Evolutionary conservation across 2,113 vertebrate species (phyloP).

Genomic region (Fulica atra): DNA sequence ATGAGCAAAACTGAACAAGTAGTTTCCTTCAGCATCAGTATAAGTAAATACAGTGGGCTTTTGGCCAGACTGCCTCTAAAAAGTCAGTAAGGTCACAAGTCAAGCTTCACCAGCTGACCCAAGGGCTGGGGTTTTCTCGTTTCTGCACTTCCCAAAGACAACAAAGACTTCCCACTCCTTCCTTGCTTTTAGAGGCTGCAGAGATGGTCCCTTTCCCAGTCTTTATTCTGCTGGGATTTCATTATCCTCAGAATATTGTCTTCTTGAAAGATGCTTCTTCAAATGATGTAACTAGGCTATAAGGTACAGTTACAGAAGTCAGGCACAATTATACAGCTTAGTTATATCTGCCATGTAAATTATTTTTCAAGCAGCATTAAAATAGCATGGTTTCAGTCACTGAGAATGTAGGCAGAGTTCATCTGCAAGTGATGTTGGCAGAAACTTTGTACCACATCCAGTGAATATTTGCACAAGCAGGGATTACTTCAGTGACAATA

Average conservation of each 20-base stretch:
- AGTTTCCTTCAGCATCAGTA: not conserved
- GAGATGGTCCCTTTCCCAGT: not conserved
- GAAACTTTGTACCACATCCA: conserved; percentile 14
- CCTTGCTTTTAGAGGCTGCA: not conserved
- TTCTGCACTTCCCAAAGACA: not conserved
- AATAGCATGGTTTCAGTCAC: not conserved
- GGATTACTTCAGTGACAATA: conserved; percentile 23
- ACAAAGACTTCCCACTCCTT: not conserved
- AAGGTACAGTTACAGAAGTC: not conserved
- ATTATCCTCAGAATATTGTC: not conserved
- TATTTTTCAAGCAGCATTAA: conserved; percentile 29
- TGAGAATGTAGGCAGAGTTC: not conserved
- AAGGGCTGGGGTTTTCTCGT: not conserved
- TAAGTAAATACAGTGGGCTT: not conserved
- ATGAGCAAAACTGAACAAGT: not conserved
- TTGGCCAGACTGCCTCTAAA: not conserved
- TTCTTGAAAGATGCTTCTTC: not conserved
- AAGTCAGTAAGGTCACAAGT: not conserved
- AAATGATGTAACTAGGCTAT: not conserved
- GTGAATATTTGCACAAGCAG: conserved; percentile 29
- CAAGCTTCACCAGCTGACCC: not conserved
- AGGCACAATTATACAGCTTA: not conserved
- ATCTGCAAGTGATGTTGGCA: not conserved
- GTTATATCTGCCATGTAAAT: not conserved
- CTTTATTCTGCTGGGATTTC: not conserved